Percentiles rank a stretch among this genome's conserved stretches.
These are phyloP conservation scores for Cirrhinus mrigala DNA, from an alignment of 2,797 vertebrate species.

Conservation along the genomic window DNA sequence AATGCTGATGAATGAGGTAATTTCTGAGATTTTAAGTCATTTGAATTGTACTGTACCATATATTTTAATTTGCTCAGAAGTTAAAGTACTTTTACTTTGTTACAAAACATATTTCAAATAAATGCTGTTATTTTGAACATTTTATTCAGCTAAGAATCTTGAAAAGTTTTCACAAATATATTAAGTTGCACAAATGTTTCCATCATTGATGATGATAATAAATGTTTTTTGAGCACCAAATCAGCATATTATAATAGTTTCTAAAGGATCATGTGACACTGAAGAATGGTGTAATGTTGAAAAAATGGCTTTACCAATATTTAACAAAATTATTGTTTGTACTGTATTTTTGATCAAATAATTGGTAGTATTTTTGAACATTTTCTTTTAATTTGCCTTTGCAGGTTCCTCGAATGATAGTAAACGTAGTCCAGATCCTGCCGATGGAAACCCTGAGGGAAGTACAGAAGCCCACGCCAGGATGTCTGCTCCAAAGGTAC, in stretches of 20 bases:
- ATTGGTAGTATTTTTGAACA: not conserved
- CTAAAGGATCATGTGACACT: not conserved
- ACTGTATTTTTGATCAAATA: not conserved
- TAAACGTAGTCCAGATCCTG: constrained; percentile 81
- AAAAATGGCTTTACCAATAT: not conserved
- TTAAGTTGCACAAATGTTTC: not conserved
- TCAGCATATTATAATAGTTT: not conserved
- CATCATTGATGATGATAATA: not conserved
- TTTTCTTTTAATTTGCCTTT: not conserved
- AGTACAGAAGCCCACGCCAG: constrained; percentile 79
- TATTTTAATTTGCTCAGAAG: not conserved
- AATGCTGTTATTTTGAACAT: not conserved
- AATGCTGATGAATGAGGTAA: constrained; percentile 84
- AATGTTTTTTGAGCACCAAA: not conserved
- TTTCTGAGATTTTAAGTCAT: too few relatives aligned
- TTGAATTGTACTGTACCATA: not conserved
- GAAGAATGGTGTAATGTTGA: not conserved
- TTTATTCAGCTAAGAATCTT: too few relatives aligned
- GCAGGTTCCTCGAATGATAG: constrained; percentile 84
- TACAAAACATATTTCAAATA: not conserved
- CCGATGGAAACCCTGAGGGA: constrained; percentile 80
- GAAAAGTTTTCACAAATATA: not conserved
- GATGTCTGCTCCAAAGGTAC: constrained; percentile 79
- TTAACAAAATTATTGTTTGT: not conserved
- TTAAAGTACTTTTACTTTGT: not conserved